Evolutionary conservation across 1,140 invertebrate species (phyloP), one percentile per base, ranked within the genome.

Genomic region (Heliconius hermathena): DNA sequence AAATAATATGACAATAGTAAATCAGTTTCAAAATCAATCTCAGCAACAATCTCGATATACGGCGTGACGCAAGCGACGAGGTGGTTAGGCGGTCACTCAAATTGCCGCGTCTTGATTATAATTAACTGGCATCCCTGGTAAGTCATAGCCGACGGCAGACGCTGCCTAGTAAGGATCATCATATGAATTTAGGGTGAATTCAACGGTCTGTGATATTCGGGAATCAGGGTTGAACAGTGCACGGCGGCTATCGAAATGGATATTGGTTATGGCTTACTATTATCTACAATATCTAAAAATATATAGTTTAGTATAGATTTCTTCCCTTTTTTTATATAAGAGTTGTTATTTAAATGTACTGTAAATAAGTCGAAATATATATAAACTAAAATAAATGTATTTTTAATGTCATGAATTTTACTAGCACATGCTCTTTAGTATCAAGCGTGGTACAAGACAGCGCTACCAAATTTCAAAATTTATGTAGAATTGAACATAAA

Each of bases 51-150:
- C 72, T 72, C 71, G 70, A 78, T 78, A 66, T 74, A 78, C 29
- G 60, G 72, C 41, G 73, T n/a, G 26, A 75, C 33, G 76, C 38
- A 76, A 73, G 77, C 66, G 70, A 57, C 75, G 66, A 74, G 72
- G 73, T 22, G 77, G 36, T 78, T 78, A 78, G 66, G 41, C 81
- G 79, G 80, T 77, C 81, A 83, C 60, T 83, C 84, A 90, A 89
- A 91, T 90, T 91, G 89, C 84, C 86, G 74, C 84, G 82, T 82
- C 86, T 88, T 88, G 85, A 90, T 90, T 89, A 91, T 88, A 90
- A 91, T 91, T 91, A 90, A 90, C 86, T 87, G 83, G 84, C 83
- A 87, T 82, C 85, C 84, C 83, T 84, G 81, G 84, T 85, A 84
- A 87, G 86, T 86, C 86, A 87, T 85, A 86, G 88, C 84, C 87